phyloP scores from a whole-genome alignment of 37 sponge, comb jelly and placozoan genomes.

The Axinella damicornis region DNA sequence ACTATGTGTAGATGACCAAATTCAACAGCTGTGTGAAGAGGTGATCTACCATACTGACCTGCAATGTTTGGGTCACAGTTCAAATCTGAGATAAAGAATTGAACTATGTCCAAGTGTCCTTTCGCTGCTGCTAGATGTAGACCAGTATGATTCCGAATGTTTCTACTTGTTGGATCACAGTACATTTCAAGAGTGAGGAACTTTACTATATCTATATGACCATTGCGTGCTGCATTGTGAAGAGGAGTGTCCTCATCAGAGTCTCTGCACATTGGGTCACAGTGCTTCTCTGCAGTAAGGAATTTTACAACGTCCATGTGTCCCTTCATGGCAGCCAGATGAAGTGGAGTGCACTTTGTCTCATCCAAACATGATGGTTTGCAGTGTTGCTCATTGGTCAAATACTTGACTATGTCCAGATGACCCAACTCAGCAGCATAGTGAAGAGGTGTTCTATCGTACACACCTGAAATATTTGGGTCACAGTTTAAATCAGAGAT shows the following conservation, averaged over 20 bases:
- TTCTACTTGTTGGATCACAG: background rate
- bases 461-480: too few species aligned
- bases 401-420: too few species aligned
- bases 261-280: background rate
- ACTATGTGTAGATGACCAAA: too few species aligned
- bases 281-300: background rate
- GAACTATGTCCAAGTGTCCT: constrained; percentile 1
- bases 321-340: constrained; percentile 12
- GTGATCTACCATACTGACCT: too few species aligned
- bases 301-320: constrained; percentile 4
- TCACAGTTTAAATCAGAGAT: too few species aligned
- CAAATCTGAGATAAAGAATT: background rate
- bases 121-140: background rate
- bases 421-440: too few species aligned
- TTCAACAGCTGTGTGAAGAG: too few species aligned
- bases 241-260: background rate
- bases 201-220: background rate
- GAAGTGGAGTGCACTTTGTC: background rate
- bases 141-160: background rate
- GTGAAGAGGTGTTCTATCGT: too few species aligned
- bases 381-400: too few species aligned
- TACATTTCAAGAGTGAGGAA: background rate
- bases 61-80: background rate
- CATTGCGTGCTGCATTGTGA: background rate
- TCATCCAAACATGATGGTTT: too few species aligned